Evolutionary conservation across 1,140 invertebrate genomes (phyloP), one percentile per base, ranked within the genome.

Genomic region (Brachionus plicatilis): DNA sequence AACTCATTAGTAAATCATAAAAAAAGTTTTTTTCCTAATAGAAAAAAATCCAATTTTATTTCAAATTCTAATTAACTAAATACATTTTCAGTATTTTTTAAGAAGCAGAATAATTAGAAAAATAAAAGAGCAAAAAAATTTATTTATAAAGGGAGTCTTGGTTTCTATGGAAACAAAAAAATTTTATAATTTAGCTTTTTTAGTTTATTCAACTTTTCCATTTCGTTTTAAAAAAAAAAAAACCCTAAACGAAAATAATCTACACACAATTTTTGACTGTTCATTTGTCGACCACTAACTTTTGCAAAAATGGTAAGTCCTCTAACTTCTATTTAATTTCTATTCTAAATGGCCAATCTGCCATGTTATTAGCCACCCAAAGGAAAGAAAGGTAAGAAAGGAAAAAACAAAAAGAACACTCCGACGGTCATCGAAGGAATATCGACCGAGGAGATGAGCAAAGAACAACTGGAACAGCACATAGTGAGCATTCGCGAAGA

Each of bases 381-480:
- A 85, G 87, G 86, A 6, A 88, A 88, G 83, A 88, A 89, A 83
- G 85, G 85, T 17, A 76, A 68, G 76, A 87, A 87, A 66, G 89
- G 89, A 86, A 90, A 89, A 85, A 88, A 87, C 20, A 88, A 87
- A 50, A 86, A 87, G 33, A 89, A 88, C 85, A 87, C 88, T 29
- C 88, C 88, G 45, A 88, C 88, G 24, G 88, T 95, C 27, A 94
- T 97, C 84, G 95, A 96, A 93, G 95, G 95, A 53, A 93, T 96
- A 8, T 93, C 95, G 50, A 95, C 95, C 24, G 93, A 94, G 14
- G 94, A 95, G 88, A 97, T 98, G 95, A 93, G 93, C 20, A 92
- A 95, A 87, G 95, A 97, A 88, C 95, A 97, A 89, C 90, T 98
- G 60, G 95, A 96, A 89, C 92, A 93, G 82, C 96, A 96, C 88